Base-by-base conservation (phyloP, 2,797 vertebrate genomes). In the Danio tinwini region DNA sequence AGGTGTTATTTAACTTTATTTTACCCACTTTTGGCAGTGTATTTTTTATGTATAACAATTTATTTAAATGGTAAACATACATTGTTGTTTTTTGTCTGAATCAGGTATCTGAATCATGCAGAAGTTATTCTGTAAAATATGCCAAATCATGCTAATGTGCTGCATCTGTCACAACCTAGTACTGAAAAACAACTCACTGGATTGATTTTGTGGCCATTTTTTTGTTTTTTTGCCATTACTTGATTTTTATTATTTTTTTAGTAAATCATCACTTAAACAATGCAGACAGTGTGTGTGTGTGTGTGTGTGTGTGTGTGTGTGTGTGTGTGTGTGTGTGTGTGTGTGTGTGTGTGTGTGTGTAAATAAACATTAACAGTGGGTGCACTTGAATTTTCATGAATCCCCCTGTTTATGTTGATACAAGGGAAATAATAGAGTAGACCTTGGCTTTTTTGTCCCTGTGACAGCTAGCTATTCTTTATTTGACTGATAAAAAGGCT, bases 381-480 rank as follows among this genome's bases (percentile, higher is more conserved):
- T 61, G 16, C 0, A 0, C 19, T 61, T 62, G 13, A 49, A 17
- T 49, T 14, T 61, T 62, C 29, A 19, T 40, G 47, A 75, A 49
- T 59, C 61, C 55, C 19, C 19, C 42, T 9, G 44, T 72, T 80
- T 64, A 49, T 45, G 49, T 80, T 56, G 5, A 56, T 40, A 16
- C 5, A 17, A 21, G 5, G 10, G 7, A 79, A 70, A 44, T 49
- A 9, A 44, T 47, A 55, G 17, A 17, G 47, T 11, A 65, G 44
- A 74, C 44, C 44, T 44, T 79, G 42, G n/a, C 16, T 5, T 75
- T 70, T 74, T 80, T 80, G 80, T 68, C 53, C 55, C 42, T 14
- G n/a, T 55, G 50, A 68, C 73, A 77, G 21, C 11, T 70, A 59
- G 56, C 49, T 58, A 37, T 78, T 76, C 65, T 67, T 79, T 77